Evolutionary conservation across 2,797 vertebrate genomes (phyloP), one percentile per base, ranked within the genome.

Genomic region (Threskiornis aethiopicus): DNA sequence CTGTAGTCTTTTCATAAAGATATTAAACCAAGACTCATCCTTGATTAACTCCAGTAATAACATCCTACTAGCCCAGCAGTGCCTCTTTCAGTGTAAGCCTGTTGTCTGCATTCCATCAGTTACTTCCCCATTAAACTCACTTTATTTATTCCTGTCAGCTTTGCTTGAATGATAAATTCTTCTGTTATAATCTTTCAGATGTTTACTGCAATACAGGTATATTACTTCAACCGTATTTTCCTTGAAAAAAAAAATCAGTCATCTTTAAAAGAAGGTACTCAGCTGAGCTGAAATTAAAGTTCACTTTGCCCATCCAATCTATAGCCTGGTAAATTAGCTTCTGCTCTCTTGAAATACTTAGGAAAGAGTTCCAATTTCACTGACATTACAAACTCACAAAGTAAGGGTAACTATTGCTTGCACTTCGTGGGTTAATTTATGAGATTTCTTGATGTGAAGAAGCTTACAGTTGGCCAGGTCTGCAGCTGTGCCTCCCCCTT

Each of bases 261-360:
- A 21, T 91, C 35, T 89, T 84, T 81, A 84, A 82, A 82, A 75
- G 67, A 71, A 83, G 28, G 31, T 76, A 81, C 46, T 88, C 7
- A 1, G 71, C 52, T 90, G 75, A 81, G 42, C 69, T 87, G 81
- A 91, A 95, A 96, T 96, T 89, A 64, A 89, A 93, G 84, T 96
- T 95, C 89, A 4, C 14, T 76, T 93, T 91, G 75, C 76, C 92
- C 17, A 0, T 93, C 72, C 16, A 4, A 26, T 85, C 54, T 92
- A n/a, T 77, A 83, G 39, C 25, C 24, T 84, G 24, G 49, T 93
- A 94, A 91, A 95, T 96, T 94, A 95, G 58, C 25, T 92, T 96
- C 71, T 93, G 51, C n/a, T 89, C 84, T 91, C 90, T 93, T 93
- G 71, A 87, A 89, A 87, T 90, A 15, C 90, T 87, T 73, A 57